A percentile compares a stretch with the other conserved stretches of the same genome.
Evolutionary conservation across 2,113 vertebrate species (phyloP).

Genomic region (Scatophagus argus): DNA sequence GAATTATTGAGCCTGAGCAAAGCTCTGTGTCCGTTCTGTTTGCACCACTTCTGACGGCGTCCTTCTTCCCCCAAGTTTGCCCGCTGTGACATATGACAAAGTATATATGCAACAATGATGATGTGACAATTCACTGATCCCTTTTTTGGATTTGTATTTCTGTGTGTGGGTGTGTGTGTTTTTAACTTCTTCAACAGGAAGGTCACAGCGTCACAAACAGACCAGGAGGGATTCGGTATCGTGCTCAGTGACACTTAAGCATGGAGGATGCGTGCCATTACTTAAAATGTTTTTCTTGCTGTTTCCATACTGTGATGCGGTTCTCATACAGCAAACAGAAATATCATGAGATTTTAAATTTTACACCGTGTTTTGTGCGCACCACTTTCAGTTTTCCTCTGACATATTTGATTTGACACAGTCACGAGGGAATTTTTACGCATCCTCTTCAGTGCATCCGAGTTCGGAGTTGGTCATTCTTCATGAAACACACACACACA

Average conservation of each 20-base stretch:
- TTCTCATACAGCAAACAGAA: neutral
- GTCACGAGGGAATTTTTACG: neutral
- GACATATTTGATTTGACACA: conserved; percentile 1
- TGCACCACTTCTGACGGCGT: conserved; percentile 16
- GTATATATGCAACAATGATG: conserved; percentile 6
- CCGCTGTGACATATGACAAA: neutral
- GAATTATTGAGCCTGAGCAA: conserved; percentile 81
- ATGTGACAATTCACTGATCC: neutral
- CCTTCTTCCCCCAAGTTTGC: conserved; percentile 17
- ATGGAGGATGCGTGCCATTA: neutral
- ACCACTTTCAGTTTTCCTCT: too few relatives aligned
- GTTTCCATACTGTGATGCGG: neutral
- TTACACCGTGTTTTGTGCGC: neutral
- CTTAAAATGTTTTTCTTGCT: neutral
- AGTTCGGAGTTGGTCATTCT: conserved; percentile 10
- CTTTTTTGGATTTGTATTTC: neutral
- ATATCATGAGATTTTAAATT: neutral
- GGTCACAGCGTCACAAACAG: neutral
- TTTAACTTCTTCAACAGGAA: neutral
- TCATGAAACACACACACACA: conserved; percentile 1
- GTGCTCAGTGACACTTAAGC: neutral
- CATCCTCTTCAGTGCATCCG: neutral
- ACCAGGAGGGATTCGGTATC: neutral
- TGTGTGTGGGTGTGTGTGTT: neutral
- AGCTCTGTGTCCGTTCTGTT: conserved; percentile 51